Conservation (phyloP, 1,140 invertebrate genomes). For the Cotesia vestalis region DNA sequence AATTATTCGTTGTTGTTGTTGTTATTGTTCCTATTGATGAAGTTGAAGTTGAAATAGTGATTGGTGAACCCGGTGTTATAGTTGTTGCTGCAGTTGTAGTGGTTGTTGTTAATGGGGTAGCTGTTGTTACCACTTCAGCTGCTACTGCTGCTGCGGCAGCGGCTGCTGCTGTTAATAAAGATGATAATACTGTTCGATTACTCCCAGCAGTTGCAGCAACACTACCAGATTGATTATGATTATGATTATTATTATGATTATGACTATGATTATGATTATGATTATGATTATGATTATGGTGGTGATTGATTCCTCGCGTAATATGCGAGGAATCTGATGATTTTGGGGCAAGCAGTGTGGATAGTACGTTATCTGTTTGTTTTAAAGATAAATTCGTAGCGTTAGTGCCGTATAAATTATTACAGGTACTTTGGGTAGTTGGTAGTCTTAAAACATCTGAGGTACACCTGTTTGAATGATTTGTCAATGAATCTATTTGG, state of each 20-base stretch:
- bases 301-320: slow-evolving; percentile 30
- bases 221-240: no score
- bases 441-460: slow-evolving; percentile 45
- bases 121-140: no score
- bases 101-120: no score
- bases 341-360: slow-evolving; percentile 38
- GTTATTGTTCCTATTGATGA: no score
- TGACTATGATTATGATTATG: not conserved
- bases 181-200: slow-evolving; percentile 45
- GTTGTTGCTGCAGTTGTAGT: not conserved
- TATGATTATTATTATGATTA: no score
- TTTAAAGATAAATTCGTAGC: slow-evolving; percentile 25
- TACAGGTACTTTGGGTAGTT: slow-evolving; percentile 10
- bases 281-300: slow-evolving; percentile 4
- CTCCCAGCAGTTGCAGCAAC: slow-evolving; percentile 15
- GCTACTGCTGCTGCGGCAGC: not conserved
- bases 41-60: no score
- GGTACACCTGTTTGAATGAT: slow-evolving; percentile 2
- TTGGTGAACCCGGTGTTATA: slow-evolving; percentile 9
- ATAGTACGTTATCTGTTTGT: slow-evolving; percentile 38
- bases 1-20: slow-evolving; percentile 24
- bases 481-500: slow-evolving; percentile 5
- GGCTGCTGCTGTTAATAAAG: slow-evolving; percentile 38
- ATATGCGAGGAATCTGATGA: slow-evolving; percentile 39
- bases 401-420: slow-evolving; percentile 45